Conservation (phyloP, 2,797 vertebrate genomes). For the Distichodus sexfasciatus region DNA sequence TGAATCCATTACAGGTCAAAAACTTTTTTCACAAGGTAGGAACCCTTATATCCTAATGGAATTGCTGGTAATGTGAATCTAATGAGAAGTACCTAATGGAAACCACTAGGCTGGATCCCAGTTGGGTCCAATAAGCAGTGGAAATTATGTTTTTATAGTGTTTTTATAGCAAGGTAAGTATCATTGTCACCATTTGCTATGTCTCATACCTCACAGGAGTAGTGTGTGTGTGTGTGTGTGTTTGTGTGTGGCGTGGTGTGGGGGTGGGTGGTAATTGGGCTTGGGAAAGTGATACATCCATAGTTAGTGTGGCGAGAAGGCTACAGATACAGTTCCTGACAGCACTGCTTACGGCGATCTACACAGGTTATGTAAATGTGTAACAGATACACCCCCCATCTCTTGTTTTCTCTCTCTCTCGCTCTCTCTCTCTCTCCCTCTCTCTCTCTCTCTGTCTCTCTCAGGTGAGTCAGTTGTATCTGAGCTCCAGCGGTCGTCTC, state of each 20-base stretch:
- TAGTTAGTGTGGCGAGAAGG: background rate
- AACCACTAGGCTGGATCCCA: no score
- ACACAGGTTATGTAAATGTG: constrained; percentile 7
- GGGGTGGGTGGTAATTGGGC: background rate
- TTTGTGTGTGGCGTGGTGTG: background rate
- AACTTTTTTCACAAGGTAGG: no score
- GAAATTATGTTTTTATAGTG: no score
- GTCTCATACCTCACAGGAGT: no score
- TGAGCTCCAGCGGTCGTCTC: constrained; percentile 81
- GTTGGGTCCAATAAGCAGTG: no score
- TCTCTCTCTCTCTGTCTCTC: background rate
- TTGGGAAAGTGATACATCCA: background rate
- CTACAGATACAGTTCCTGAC: background rate
- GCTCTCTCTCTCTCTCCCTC: constrained; percentile 30
- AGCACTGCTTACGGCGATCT: constrained; percentile 4
- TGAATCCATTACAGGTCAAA: no score
- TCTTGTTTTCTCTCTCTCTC: constrained; percentile 13
- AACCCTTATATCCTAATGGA: no score
- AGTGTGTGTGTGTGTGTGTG: no score
- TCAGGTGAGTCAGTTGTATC: constrained; percentile 93
- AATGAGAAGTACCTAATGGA: no score
- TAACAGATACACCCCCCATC: background rate
- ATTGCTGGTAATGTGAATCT: no score
- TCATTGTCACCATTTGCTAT: no score
- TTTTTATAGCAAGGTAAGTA: no score